A percentile compares a stretch with the other conserved stretches of the same genome.
phyloP scores from a whole-genome alignment of 35 echinoderm and acorn worm species.

The Eucidaris tribuloides region DNA sequence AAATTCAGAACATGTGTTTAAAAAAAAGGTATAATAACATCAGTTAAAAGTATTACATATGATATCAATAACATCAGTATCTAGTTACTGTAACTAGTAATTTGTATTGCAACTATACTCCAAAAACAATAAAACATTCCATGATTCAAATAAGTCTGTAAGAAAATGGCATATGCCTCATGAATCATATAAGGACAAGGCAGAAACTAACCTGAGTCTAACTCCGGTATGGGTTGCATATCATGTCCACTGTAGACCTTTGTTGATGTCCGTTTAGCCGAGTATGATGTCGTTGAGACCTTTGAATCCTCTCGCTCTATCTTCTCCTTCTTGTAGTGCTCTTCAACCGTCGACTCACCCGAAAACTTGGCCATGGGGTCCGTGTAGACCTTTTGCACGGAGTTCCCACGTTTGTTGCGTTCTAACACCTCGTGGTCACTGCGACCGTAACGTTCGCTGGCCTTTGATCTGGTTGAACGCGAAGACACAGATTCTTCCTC shows the following conservation, averaged over 20 bases:
- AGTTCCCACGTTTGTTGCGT: constrained; percentile 8
- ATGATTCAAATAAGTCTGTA: no score
- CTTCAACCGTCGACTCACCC: constrained; percentile 31
- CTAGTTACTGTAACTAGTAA: no score
- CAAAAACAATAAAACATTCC: no score
- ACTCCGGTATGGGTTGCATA: constrained; percentile 1
- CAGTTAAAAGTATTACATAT: no score
- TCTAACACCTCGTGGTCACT: not conserved
- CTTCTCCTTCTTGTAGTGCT: constrained; percentile 15
- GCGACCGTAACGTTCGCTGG: not conserved
- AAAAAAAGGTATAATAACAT: no score
- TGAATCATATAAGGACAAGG: no score
- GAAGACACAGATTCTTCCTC: constrained; percentile 3
- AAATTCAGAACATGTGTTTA: no score
- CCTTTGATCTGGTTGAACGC: not conserved
- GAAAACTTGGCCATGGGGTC: constrained; percentile 57
- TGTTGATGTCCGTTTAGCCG: constrained; percentile 7
- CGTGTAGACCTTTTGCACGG: constrained; percentile 2
- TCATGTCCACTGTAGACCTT: constrained; percentile 31
- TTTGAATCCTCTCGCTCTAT: constrained; percentile 20
- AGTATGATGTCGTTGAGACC: constrained; percentile 19
- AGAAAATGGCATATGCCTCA: no score
- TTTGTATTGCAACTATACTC: no score
- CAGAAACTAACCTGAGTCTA: not conserved
- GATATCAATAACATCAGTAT: no score